phyloP scores from a whole-genome alignment of 2,888 invertebrate species.

The Physocephala rufipes region DNA sequence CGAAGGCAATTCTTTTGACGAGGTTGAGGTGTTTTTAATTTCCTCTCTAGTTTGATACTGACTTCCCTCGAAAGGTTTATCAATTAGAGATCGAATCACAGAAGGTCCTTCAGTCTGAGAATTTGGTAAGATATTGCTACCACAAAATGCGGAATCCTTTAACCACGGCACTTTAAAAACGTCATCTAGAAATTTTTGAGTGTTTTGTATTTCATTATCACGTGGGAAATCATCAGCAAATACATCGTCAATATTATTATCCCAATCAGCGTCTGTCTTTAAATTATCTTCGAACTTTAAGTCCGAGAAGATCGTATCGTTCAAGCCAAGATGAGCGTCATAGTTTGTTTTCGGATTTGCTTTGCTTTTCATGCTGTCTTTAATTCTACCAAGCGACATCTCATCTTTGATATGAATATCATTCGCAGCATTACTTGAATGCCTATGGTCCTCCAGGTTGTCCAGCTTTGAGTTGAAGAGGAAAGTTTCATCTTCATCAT shows the following conservation, averaged over 20 bases:
- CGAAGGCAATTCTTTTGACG: constrained; percentile 21
- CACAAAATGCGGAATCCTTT: background rate
- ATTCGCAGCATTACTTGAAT: constrained; percentile 10
- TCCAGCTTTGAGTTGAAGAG: constrained; percentile 54
- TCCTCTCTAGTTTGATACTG: constrained; percentile 59
- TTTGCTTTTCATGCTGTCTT: background rate
- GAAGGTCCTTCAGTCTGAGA: background rate
- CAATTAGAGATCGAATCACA: background rate
- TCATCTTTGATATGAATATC: constrained; percentile 44
- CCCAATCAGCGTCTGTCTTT: background rate
- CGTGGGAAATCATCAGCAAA: constrained; percentile 45
- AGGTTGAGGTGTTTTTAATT: constrained; percentile 49
- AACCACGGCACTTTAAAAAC: constrained; percentile 53
- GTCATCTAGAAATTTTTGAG: constrained; percentile 62
- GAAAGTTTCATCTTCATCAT: constrained; percentile 56
- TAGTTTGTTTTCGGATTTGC: background rate
- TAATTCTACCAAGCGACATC: constrained; percentile 49
- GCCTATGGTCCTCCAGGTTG: constrained; percentile 32
- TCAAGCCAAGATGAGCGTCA: too few relatives aligned
- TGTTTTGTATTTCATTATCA: constrained; percentile 53
- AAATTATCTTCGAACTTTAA: constrained; percentile 50
- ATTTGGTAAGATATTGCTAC: background rate
- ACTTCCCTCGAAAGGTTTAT: constrained; percentile 52
- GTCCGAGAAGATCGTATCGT: constrained; percentile 51
- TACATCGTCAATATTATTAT: constrained; percentile 47